Evolutionary conservation across 2,797 vertebrate genomes (phyloP).

Genomic region (Adelosebastes latens): DNA sequence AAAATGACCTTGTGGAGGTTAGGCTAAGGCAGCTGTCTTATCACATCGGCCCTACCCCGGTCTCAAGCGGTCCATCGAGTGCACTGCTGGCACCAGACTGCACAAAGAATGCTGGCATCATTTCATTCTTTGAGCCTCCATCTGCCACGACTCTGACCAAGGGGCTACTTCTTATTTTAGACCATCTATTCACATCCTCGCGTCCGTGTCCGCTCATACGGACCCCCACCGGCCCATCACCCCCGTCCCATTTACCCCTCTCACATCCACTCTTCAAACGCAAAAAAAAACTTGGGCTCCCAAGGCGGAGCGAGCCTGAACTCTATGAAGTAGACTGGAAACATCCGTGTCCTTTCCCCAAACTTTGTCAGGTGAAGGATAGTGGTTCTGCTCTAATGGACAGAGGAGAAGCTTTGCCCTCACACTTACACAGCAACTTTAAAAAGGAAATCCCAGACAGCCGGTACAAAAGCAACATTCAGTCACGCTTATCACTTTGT

Average conservation of each 20-base stretch:
- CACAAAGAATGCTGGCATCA: constrained; percentile 86
- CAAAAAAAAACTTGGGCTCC: constrained; percentile 72
- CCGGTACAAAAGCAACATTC: constrained; percentile 48
- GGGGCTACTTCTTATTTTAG: constrained; percentile 88
- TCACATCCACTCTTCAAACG: constrained; percentile 80
- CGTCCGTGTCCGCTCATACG: constrained; percentile 68
- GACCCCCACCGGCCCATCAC: constrained; percentile 73
- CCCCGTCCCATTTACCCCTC: constrained; percentile 82
- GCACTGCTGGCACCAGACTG: constrained; percentile 83
- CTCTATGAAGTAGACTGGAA: constrained; percentile 81
- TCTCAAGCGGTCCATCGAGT: constrained; percentile 79
- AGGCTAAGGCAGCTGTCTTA: constrained; percentile 86
- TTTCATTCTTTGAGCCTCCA: constrained; percentile 87
- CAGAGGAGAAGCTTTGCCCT: constrained; percentile 64
- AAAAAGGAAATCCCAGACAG: constrained; percentile 70
- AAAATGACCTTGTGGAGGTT: constrained; percentile 83
- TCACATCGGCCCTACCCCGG: constrained; percentile 77
- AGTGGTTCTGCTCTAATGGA: constrained; percentile 76
- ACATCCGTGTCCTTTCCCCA: constrained; percentile 79
- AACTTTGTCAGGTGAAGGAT: constrained; percentile 83
- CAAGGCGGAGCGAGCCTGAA: constrained; percentile 71
- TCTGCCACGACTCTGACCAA: constrained; percentile 86
- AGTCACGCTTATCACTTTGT: constrained; percentile 57
- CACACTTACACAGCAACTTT: constrained; percentile 70
- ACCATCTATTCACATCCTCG: constrained; percentile 79